These are phyloP conservation scores for Conus betulinus DNA, from an alignment of 1,140 invertebrate genomes.

Conservation along the genomic window DNA sequence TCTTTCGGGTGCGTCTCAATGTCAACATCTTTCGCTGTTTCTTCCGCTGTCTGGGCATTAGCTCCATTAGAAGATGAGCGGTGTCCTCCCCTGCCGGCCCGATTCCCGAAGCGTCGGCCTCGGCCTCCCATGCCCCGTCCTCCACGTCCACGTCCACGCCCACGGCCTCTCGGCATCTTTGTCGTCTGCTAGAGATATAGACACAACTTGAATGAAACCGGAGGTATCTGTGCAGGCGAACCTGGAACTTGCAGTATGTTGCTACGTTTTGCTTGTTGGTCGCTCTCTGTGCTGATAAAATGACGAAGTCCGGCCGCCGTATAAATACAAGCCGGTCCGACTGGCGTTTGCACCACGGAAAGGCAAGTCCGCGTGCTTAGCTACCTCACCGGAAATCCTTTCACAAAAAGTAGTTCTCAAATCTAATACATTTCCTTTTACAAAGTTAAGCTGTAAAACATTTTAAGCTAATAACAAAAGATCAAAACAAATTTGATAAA, in stretches of 20 bases:
- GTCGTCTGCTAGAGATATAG: conserved; percentile 1
- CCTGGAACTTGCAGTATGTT: background rate
- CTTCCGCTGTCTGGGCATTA: conserved; percentile 11
- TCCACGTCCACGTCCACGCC: background rate
- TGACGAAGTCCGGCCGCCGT: no score
- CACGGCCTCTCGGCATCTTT: conserved; percentile 17
- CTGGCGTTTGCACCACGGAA: conserved; percentile 12
- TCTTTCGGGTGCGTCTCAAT: conserved; percentile 59
- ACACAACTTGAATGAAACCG: background rate
- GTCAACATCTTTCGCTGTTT: conserved; percentile 41
- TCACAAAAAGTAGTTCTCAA: background rate
- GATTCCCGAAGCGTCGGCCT: conserved; percentile 40
- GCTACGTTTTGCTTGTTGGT: background rate
- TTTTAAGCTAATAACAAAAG: background rate
- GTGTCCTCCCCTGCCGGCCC: background rate
- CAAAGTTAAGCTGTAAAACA: background rate
- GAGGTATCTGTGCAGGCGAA: background rate
- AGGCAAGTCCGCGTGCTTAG: conserved; percentile 11
- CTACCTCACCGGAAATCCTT: background rate
- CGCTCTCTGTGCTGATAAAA: background rate
- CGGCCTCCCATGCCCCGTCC: conserved; percentile 35
- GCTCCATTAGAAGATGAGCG: background rate
- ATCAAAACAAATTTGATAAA: background rate
- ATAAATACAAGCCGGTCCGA: background rate
- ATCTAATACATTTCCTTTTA: background rate